Conservation (phyloP, 1,140 invertebrate genomes). For the Listronotus bonariensis region DNA sequence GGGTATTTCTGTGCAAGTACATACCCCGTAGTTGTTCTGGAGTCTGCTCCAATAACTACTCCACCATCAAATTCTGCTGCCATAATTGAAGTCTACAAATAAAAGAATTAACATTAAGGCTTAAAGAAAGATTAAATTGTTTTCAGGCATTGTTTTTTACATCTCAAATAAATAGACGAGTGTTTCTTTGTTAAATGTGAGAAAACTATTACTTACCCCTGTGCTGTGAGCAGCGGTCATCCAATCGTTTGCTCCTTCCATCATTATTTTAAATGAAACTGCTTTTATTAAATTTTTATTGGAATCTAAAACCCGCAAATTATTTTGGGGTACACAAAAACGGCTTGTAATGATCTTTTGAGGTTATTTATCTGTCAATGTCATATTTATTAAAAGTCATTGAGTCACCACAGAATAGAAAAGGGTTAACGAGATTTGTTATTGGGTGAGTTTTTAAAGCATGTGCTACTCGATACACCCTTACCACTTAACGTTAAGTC, state of each 20-base stretch:
- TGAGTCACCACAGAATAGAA: not conserved
- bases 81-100: slow-evolving; percentile 86
- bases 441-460: no score
- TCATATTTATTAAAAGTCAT: not conserved
- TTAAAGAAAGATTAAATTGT: slow-evolving; percentile 9
- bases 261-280: not conserved
- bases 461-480: no score
- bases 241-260: slow-evolving; percentile 61
- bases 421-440: slow-evolving; percentile 14
- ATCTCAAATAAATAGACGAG: not conserved
- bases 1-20: slow-evolving; percentile 7
- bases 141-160: slow-evolving; percentile 9
- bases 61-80: slow-evolving; percentile 95
- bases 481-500: no score
- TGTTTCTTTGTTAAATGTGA: slow-evolving; percentile 1
- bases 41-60: slow-evolving; percentile 96
- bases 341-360: not conserved
- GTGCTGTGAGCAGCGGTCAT: slow-evolving; percentile 73
- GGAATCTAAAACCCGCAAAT: not conserved
- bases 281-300: not conserved
- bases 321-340: not conserved
- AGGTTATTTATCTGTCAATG: slow-evolving; percentile 4
- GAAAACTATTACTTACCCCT: slow-evolving; percentile 62
- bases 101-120: slow-evolving; percentile 34
- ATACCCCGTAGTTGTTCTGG: slow-evolving; percentile 93